These are phyloP conservation scores for Australoheros scitulus DNA, from an alignment of 2,113 vertebrate genomes.

Conservation along the genomic window DNA sequence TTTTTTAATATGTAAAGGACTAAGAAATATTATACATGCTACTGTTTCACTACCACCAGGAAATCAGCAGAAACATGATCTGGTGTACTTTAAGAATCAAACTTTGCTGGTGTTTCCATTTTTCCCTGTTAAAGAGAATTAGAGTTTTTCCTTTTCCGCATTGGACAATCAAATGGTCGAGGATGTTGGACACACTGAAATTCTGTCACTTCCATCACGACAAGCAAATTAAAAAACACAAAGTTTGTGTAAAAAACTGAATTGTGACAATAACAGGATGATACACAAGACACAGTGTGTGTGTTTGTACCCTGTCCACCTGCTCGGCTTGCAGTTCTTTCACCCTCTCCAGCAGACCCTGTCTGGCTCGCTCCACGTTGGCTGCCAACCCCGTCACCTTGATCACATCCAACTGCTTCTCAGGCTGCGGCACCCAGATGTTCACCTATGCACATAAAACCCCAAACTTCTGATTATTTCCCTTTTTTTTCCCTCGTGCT, in stretches of 20 bases:
- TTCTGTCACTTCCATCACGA: neutral
- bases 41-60: neutral
- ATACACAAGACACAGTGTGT: neutral
- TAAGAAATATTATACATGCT: neutral
- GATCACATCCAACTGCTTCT: slow-evolving; percentile 81
- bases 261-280: neutral
- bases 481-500: too few relatives aligned
- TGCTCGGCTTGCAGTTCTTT: slow-evolving; percentile 83
- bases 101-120: neutral
- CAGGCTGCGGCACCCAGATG: slow-evolving; percentile 82
- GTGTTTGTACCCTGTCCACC: slow-evolving; percentile 79
- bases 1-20: neutral
- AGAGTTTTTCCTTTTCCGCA: neutral
- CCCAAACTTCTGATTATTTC: neutral
- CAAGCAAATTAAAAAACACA: neutral
- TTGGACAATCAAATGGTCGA: neutral
- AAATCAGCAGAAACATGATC: neutral
- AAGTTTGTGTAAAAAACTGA: neutral
- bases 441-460: slow-evolving; percentile 74
- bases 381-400: slow-evolving; percentile 81
- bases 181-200: neutral
- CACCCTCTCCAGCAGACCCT: slow-evolving; percentile 78
- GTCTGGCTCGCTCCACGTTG: slow-evolving; percentile 81
- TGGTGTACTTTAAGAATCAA: neutral
- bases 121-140: neutral